These are phyloP conservation scores for Diprion similis DNA, from an alignment of 1,140 invertebrate species.

Conservation along the genomic window DNA sequence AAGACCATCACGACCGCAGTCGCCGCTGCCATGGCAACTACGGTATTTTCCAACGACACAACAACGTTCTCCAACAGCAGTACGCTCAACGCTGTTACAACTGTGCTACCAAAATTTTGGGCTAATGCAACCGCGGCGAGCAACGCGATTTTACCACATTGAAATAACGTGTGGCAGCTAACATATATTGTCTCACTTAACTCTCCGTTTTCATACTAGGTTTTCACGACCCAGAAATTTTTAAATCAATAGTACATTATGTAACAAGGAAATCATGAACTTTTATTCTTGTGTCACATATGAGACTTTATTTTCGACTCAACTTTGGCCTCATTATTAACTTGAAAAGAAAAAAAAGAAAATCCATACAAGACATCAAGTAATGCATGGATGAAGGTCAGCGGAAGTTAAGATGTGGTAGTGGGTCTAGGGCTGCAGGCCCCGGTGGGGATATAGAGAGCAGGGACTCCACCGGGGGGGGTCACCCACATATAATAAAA, in stretches of 20 bases:
- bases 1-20: conserved; percentile 38
- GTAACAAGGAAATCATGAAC: background rate
- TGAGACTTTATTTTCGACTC: background rate
- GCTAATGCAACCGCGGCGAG: conserved; percentile 46
- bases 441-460: too few species aligned
- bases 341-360: background rate
- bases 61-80: conserved; percentile 15
- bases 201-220: background rate
- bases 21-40: conserved; percentile 35
- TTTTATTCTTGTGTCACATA: background rate
- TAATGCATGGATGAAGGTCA: too few species aligned
- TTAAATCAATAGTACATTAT: background rate
- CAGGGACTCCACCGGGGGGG: too few species aligned
- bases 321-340: background rate
- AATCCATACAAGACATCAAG: too few species aligned
- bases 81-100: conserved; percentile 33
- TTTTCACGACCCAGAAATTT: background rate
- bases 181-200: background rate
- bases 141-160: conserved; percentile 46
- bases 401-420: too few species aligned
- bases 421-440: too few species aligned
- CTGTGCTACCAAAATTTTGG: conserved; percentile 43
- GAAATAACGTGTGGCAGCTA: conserved; percentile 14
- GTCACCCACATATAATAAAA: too few species aligned
- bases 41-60: conserved; percentile 39